Conservation (phyloP, 2,113 vertebrate species). For the Nothoprocta perdicaria region DNA sequence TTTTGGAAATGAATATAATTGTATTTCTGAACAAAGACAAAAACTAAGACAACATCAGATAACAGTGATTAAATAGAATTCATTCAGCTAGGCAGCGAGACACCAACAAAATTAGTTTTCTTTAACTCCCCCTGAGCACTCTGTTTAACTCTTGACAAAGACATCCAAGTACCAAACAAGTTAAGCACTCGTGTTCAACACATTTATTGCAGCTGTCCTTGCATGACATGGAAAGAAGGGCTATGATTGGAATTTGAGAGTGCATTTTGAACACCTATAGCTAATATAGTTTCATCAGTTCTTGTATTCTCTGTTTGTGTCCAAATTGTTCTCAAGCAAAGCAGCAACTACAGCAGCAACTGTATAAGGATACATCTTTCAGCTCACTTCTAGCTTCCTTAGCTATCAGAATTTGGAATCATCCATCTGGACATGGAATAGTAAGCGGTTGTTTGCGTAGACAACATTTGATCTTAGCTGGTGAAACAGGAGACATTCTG, state of each 20-base stretch:
- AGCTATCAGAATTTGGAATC: neutral
- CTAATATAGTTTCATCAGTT: neutral
- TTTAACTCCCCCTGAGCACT: neutral
- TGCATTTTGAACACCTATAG: neutral
- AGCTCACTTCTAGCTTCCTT: neutral
- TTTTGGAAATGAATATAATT: neutral
- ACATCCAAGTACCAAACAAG: neutral
- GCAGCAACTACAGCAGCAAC: neutral
- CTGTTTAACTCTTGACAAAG: neutral
- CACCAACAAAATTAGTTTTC: neutral
- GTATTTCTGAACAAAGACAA: neutral
- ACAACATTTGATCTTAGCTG: neutral
- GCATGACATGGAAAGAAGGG: fast-evolving
- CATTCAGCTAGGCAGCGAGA: neutral
- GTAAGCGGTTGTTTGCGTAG: neutral
- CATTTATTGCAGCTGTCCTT: neutral
- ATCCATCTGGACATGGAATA: neutral
- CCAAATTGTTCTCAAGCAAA: neutral
- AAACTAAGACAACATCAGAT: neutral
- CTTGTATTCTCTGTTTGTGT: neutral
- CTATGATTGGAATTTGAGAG: neutral
- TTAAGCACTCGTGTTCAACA: neutral
- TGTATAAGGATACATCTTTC: neutral
- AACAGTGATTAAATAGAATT: neutral
- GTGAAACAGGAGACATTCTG: neutral